Base-by-base conservation (phyloP, 1,140 invertebrate species). In the Nilaparvata lugens region DNA sequence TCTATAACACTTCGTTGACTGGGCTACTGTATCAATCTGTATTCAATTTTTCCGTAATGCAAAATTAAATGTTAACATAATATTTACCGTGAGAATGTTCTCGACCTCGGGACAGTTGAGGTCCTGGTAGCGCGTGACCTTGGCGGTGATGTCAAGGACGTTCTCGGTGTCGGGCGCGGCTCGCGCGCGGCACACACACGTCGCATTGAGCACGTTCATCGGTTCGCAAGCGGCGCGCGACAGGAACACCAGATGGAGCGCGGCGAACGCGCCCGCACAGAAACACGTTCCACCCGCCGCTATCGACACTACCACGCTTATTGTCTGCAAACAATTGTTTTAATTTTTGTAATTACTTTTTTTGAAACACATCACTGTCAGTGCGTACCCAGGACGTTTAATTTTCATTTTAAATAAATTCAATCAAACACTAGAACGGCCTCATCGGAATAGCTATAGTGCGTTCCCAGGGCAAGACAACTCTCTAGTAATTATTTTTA, bases 101-200 rank as follows among this genome's bases (percentile, higher is more conserved):
- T 35, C 23, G 7, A 78, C 77, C 45, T 79, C 76, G 2, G 71
- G 70, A 67, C 78, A 80, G 53, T 73, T 76, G 31, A 80, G 71
- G 45, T 79, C 76, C 14, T 71, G 62, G 61, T 79, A 79, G 42
- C 65, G 66, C 14, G 72, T 63, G 4, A 68, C 62, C n/a, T 63
- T 54, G 14, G 31, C 21, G 19, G 38, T 43, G 43, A 23, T 28
- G 18, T 55, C 53, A 3, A 35, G 28, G 1, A 55, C 28, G 25
- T 55, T 28, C 9, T 55, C 25, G n/a, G 13, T n/a, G 52, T 62
- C 35, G 5, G 56, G 43, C 14, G 19, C 11, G 54, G 31, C 35
- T 52, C 56, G 57, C n/a, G n/a, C n/a, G 35, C 56, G 69, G 59
- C 74, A 77, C 16, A 71, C 64, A 62, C 74, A 77, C 6, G 69